These are phyloP conservation scores for Ailurus styani DNA, from an alignment of 2,113 vertebrate species.

Conservation along the genomic window DNA sequence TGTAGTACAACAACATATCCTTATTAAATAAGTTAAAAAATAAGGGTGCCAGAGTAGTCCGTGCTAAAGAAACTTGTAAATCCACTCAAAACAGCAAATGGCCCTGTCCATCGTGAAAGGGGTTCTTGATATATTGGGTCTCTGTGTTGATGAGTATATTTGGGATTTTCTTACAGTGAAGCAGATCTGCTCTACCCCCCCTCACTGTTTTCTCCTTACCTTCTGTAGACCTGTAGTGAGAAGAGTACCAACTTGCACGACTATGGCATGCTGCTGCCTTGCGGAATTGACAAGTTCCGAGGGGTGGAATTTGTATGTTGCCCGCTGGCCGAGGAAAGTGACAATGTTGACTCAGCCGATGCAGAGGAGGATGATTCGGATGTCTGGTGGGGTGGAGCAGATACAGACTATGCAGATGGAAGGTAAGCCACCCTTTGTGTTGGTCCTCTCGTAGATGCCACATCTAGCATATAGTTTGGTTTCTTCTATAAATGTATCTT, in stretches of 20 bases:
- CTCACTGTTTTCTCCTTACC: background rate
- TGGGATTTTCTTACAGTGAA: background rate
- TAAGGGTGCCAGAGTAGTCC: background rate
- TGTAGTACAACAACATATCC: background rate
- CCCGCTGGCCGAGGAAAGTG: conserved; percentile 85
- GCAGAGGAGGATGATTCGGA: conserved; percentile 95
- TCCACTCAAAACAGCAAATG: background rate
- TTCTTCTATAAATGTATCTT: background rate
- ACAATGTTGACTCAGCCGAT: conserved; percentile 88
- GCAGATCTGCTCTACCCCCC: fast-evolving
- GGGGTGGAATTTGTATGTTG: conserved; percentile 99
- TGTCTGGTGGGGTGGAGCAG: conserved; percentile 98
- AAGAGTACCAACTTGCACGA: conserved; percentile 96
- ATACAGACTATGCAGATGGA: conserved; percentile 94
- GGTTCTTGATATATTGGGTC: background rate
- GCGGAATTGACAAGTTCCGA: conserved; percentile 95
- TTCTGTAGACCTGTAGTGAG: conserved; percentile 92
- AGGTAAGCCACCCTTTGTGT: conserved; percentile 80
- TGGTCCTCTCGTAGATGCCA: fast-evolving
- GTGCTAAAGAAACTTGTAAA: background rate
- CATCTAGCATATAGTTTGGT: fast-evolving
- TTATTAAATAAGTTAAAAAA: background rate
- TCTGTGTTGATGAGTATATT: fast-evolving
- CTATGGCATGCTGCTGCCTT: conserved; percentile 97
- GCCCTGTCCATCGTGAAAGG: background rate